phyloP scores from a whole-genome alignment of 2,888 invertebrate species.

The Melieria picta region DNA sequence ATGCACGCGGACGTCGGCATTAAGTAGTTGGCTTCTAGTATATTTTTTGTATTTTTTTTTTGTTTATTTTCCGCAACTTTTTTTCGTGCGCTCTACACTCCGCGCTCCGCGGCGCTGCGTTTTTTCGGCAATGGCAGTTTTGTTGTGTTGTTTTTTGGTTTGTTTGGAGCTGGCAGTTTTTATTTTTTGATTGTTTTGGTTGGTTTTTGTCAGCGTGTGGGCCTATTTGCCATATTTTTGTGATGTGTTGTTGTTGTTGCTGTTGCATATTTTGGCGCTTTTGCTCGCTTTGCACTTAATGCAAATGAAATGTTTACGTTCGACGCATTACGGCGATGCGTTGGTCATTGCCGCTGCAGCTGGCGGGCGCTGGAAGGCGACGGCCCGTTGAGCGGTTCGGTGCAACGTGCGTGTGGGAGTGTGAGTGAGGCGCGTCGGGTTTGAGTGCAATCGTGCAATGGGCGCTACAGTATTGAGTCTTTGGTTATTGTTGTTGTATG shows the following conservation, averaged over 20 bases:
- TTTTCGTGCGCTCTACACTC: slow-evolving; percentile 27
- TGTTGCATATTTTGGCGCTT: slow-evolving; percentile 37
- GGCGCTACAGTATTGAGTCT: neutral
- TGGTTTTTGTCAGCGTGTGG: too few relatives aligned
- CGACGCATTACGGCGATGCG: slow-evolving; percentile 41
- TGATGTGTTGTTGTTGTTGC: neutral
- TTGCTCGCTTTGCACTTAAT: slow-evolving; percentile 23
- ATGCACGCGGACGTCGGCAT: slow-evolving; percentile 50
- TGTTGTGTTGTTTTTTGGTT: slow-evolving; percentile 38
- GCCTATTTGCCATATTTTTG: too few relatives aligned
- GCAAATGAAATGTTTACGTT: slow-evolving; percentile 36
- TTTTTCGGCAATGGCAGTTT: slow-evolving; percentile 46
- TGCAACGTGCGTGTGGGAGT: neutral
- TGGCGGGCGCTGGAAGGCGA: neutral
- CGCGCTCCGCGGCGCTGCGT: too few relatives aligned
- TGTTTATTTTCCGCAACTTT: slow-evolving; percentile 29
- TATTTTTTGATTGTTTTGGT: slow-evolving; percentile 11
- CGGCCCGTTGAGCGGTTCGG: neutral
- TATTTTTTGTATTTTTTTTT: slow-evolving; percentile 38
- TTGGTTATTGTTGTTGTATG: neutral
- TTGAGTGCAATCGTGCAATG: slow-evolving; percentile 25
- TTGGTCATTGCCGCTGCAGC: slow-evolving; percentile 41
- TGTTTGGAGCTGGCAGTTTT: slow-evolving; percentile 18
- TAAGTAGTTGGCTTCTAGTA: slow-evolving; percentile 56
- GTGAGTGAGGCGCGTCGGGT: slow-evolving; percentile 20